Evolutionary conservation across 2,113 vertebrate species (phyloP).

Genomic region (Odobenus rosmarus): DNA sequence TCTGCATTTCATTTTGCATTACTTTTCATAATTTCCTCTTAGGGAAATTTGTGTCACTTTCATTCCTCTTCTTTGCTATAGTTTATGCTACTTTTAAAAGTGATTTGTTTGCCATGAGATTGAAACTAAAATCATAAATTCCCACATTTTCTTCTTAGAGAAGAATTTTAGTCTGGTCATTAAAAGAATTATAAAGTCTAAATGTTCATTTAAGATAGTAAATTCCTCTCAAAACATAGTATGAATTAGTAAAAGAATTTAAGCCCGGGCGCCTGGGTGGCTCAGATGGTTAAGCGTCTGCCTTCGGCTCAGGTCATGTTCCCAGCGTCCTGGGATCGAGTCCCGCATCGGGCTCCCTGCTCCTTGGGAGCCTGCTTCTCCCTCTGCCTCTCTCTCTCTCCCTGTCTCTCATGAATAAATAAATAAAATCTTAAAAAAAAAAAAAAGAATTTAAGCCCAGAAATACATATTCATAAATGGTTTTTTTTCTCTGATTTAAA

Average conservation of each 20-base stretch:
- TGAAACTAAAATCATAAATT: conserved; percentile 4
- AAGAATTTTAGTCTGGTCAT: not conserved
- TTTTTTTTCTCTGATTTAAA: not conserved
- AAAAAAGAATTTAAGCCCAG: not conserved
- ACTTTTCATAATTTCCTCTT: conserved; percentile 25
- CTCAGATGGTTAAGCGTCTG: no score
- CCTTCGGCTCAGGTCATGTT: no score
- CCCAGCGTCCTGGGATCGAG: no score
- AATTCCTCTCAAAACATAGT: conserved; percentile 7
- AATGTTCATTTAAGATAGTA: not conserved
- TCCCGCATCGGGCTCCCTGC: no score
- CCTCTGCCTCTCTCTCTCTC: no score
- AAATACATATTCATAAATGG: not conserved
- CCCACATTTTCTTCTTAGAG: not conserved
- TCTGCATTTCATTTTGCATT: conserved; percentile 21
- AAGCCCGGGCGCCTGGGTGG: no score
- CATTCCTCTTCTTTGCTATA: not conserved
- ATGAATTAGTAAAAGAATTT: not conserved
- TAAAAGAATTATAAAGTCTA: conserved; percentile 49
- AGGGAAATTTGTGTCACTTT: not conserved
- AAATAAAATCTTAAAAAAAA: no score
- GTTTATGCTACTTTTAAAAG: conserved; percentile 3
- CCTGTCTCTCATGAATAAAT: no score
- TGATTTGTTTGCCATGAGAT: not conserved
- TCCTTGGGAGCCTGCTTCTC: no score